These are phyloP conservation scores for Dryocosmus kuriphilus DNA, from an alignment of 2,888 invertebrate species.

Conservation along the genomic window DNA sequence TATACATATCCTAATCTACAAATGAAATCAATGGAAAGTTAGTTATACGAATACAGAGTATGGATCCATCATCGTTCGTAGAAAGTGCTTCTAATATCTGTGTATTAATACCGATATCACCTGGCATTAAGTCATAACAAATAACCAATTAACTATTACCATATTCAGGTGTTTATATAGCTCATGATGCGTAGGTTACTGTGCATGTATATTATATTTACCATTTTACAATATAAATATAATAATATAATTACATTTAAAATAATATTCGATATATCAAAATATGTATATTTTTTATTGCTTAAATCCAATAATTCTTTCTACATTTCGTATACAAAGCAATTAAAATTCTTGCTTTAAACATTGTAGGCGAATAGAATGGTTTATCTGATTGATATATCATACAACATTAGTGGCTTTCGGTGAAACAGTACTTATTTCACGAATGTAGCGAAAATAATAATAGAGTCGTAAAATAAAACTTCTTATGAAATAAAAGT, in stretches of 20 bases:
- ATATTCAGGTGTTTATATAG: neutral
- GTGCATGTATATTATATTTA: neutral
- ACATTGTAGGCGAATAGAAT: neutral
- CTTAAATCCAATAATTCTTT: neutral
- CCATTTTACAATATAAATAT: neutral
- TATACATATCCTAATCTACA: too few species aligned
- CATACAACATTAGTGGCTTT: neutral
- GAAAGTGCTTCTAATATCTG: constrained; percentile 1
- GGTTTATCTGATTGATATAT: neutral
- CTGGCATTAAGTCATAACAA: constrained; percentile 4
- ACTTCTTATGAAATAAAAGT: neutral
- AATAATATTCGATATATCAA: neutral
- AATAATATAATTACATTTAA: neutral
- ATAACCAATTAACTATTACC: constrained; percentile 10
- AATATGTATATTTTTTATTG: neutral
- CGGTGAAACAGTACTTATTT: neutral
- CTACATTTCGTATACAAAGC: neutral
- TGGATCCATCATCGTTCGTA: neutral
- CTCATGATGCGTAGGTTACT: neutral
- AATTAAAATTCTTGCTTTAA: neutral
- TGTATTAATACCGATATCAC: constrained; percentile 5
- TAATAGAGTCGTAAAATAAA: neutral
- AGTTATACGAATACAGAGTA: neutral
- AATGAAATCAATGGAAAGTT: neutral
- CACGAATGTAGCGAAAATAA: neutral